Evolutionary conservation across 2,797 vertebrate species (phyloP).

Genomic region (Pelobates cultripes): DNA sequence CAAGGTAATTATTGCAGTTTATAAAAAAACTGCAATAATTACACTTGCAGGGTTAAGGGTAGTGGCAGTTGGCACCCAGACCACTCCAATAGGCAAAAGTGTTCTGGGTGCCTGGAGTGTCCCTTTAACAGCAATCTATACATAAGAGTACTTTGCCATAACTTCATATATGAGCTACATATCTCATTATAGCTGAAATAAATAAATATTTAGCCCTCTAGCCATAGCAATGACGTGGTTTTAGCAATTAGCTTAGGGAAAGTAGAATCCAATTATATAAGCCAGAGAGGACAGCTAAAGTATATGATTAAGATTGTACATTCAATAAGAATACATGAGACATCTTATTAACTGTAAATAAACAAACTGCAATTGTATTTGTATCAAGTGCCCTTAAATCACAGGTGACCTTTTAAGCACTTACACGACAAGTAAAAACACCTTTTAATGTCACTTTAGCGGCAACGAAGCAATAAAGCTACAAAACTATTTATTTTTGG

Average conservation of each 20-base stretch:
- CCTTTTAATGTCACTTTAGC: conserved; percentile 43
- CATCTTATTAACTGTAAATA: neutral
- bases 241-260: neutral
- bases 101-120: no score
- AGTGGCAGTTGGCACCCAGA: no score
- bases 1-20: no score
- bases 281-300: neutral
- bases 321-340: neutral
- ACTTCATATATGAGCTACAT: no score
- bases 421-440: conserved; percentile 21
- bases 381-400: neutral
- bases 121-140: no score
- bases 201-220: neutral
- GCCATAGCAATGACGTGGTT: neutral
- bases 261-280: neutral
- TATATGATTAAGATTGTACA: neutral
- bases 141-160: no score
- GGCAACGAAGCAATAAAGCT: conserved; percentile 24
- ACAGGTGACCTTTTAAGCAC: conserved; percentile 26
- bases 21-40: no score
- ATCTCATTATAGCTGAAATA: no score
- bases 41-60: no score
- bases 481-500: conserved; percentile 41
- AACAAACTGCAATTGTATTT: neutral
- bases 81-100: no score